These are phyloP conservation scores for Hetaerina americana DNA, from an alignment of 1,140 invertebrate species.

Conservation along the genomic window DNA sequence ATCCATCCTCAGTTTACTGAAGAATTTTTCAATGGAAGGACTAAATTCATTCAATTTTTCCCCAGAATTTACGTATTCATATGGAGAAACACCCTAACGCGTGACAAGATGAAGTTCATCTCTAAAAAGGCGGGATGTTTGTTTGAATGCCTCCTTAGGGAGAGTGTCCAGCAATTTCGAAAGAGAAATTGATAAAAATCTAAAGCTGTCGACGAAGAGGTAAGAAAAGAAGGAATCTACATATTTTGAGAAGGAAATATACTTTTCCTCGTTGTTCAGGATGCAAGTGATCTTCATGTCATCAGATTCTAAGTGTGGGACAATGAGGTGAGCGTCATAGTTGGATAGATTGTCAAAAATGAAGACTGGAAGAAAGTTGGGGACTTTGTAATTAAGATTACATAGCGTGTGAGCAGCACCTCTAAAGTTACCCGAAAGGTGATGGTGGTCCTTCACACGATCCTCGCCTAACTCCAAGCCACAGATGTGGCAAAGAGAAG, in stretches of 20 bases:
- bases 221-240: slow-evolving; percentile 2
- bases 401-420: slow-evolving; percentile 21
- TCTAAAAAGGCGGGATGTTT: not conserved
- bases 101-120: not conserved
- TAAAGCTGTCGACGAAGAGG: slow-evolving; percentile 1
- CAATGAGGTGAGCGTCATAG: slow-evolving; percentile 27
- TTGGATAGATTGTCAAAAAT: slow-evolving; percentile 29
- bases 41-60: slow-evolving; percentile 4
- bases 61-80: slow-evolving; percentile 9
- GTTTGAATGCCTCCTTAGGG: not conserved
- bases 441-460: slow-evolving; percentile 21
- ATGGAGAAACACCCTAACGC: slow-evolving; percentile 3
- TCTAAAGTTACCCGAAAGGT: slow-evolving; percentile 23
- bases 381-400: slow-evolving; percentile 23
- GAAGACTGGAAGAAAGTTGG: slow-evolving; percentile 23
- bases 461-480: not conserved
- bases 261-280: slow-evolving; percentile 30
- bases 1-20: not conserved
- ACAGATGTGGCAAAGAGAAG: not conserved
- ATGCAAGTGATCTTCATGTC: slow-evolving; percentile 23
- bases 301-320: slow-evolving; percentile 21
- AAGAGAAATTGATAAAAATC: not conserved
- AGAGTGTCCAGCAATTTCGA: not conserved
- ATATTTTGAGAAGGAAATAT: slow-evolving; percentile 18
- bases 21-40: not conserved